phyloP scores from a whole-genome alignment of 2,888 invertebrate species.

The Eupeodes luniger region DNA sequence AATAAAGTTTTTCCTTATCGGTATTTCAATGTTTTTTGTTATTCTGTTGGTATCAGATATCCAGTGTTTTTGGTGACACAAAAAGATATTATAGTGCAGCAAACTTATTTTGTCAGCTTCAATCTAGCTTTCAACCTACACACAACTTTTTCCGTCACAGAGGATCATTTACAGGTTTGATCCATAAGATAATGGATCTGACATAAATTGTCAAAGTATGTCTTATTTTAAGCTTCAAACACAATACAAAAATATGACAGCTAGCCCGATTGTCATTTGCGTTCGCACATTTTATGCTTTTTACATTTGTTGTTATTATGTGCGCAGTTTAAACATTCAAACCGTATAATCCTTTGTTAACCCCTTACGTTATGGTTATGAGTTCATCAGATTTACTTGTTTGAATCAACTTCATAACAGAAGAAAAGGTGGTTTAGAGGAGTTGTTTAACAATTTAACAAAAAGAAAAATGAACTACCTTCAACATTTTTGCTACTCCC shows the following conservation, averaged over 20 bases:
- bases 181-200: not conserved
- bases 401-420: slow-evolving; percentile 23
- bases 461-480: slow-evolving; percentile 8
- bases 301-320: not conserved
- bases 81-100: too few species aligned
- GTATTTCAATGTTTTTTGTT: too few species aligned
- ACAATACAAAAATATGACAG: slow-evolving; percentile 8
- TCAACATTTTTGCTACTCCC: not conserved
- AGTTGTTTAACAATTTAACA: slow-evolving; percentile 26
- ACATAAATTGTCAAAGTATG: slow-evolving; percentile 18
- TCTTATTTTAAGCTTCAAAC: not conserved
- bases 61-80: too few species aligned
- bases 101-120: too few species aligned
- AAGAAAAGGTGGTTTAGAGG: slow-evolving; percentile 24
- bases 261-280: not conserved
- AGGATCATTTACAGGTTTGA: not conserved
- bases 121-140: not conserved
- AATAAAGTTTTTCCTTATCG: too few species aligned
- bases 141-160: not conserved
- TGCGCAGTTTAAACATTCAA: too few species aligned
- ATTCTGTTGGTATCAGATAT: too few species aligned
- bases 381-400: slow-evolving; percentile 66
- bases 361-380: slow-evolving; percentile 15
- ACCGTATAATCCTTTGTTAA: slow-evolving; percentile 35
- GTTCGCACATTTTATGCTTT: not conserved